Evolutionary conservation across 1,140 invertebrate species (phyloP).

Genomic region (Cydia fagiglandana): DNA sequence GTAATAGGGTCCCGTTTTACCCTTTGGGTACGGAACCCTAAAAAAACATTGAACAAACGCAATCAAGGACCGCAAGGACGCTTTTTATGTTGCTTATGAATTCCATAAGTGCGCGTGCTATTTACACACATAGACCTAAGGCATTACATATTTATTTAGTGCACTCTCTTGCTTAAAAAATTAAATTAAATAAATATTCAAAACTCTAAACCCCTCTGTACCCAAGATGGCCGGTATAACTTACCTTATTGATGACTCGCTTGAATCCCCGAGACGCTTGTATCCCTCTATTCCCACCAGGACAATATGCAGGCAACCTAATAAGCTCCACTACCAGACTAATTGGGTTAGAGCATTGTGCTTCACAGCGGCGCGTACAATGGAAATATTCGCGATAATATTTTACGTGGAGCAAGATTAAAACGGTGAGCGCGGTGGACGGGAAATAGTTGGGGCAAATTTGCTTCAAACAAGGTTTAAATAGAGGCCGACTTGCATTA

Average conservation of each 20-base stretch:
- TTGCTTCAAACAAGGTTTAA: not conserved
- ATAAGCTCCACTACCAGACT: conserved; percentile 60
- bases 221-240: not conserved
- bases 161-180: too few species aligned
- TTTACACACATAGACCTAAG: too few species aligned
- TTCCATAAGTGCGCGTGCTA: too few species aligned
- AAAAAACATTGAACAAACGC: too few species aligned
- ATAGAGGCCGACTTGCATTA: not conserved
- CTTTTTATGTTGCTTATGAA: too few species aligned
- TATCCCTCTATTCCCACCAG: not conserved
- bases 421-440: conserved; percentile 15
- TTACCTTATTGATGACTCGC: not conserved
- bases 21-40: too few species aligned
- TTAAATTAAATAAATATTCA: too few species aligned
- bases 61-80: too few species aligned
- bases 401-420: conserved; percentile 37
- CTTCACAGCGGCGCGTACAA: conserved; percentile 48
- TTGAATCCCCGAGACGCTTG: not conserved
- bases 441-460: not conserved
- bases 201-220: too few species aligned
- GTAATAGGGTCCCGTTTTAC: too few species aligned
- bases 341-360: conserved; percentile 63
- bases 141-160: too few species aligned
- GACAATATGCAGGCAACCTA: conserved; percentile 43
- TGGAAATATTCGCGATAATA: conserved; percentile 43